Percentiles rank a stretch among this genome's conserved stretches.
Conservation (phyloP, 2,888 invertebrate genomes). For the Macrophya annulata region DNA sequence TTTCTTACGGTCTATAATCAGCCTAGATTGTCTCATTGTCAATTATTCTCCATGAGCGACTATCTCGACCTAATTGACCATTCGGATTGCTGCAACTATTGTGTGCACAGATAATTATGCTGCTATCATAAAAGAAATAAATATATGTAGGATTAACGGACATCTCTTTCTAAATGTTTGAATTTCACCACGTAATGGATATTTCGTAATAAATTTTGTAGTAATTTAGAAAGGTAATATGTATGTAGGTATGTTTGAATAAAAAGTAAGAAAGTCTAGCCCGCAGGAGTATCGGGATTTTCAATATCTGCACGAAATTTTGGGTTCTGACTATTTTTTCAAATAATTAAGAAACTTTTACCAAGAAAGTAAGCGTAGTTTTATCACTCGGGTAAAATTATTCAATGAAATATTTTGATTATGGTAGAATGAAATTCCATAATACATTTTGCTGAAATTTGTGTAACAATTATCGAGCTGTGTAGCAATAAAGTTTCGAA, state of each 20-base stretch:
- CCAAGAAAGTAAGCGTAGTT: neutral
- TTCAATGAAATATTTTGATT: neutral
- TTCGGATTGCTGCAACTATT: neutral
- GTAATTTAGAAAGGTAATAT: conserved; percentile 21
- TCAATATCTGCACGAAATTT: neutral
- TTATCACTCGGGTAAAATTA: neutral
- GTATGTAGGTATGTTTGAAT: neutral
- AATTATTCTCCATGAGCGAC: conserved; percentile 19
- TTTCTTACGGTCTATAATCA: conserved; percentile 30
- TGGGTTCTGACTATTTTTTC: neutral
- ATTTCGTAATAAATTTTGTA: neutral
- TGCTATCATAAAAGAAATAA: neutral
- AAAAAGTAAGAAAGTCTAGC: neutral
- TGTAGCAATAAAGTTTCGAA: neutral
- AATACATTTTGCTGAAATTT: neutral
- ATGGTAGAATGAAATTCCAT: neutral
- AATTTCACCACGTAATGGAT: neutral
- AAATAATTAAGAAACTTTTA: neutral
- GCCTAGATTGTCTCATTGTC: conserved; percentile 33
- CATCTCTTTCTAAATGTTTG: neutral
- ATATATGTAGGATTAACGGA: no score
- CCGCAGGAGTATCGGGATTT: neutral
- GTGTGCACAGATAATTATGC: neutral
- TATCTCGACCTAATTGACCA: conserved; percentile 9
- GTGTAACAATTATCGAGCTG: neutral